Evolutionary conservation across 1,140 invertebrate genomes (phyloP).

Genomic region (Drosophila pectinifera): DNA sequence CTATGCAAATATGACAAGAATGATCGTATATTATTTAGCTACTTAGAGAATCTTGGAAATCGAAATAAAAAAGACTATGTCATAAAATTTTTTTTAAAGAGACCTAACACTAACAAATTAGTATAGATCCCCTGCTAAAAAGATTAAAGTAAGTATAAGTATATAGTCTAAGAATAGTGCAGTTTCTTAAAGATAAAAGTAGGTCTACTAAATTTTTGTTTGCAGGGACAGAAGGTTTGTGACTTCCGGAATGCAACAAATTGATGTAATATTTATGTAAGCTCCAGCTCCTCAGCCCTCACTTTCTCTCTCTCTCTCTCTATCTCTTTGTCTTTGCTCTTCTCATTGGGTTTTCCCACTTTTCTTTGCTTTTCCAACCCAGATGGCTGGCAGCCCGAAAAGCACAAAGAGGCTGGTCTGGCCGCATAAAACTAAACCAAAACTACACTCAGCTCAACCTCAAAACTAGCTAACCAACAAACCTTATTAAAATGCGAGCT

Average conservation of each 20-base stretch:
- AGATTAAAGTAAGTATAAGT: too few species aligned
- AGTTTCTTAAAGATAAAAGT: neutral
- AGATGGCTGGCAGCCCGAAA: constrained; percentile 63
- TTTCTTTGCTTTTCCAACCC: constrained; percentile 57
- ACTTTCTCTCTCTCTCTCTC: constrained; percentile 1
- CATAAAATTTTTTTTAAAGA: too few species aligned
- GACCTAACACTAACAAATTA: too few species aligned
- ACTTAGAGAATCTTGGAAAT: neutral
- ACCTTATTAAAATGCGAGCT: constrained; percentile 78
- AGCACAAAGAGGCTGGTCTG: constrained; percentile 54
- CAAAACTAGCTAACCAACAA: constrained; percentile 81
- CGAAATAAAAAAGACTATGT: neutral
- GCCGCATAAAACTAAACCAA: constrained; percentile 71
- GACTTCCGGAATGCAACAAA: neutral
- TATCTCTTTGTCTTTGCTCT: neutral
- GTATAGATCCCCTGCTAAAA: too few species aligned
- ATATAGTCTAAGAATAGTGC: too few species aligned
- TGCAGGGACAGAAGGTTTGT: too few species aligned
- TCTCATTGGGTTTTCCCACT: neutral
- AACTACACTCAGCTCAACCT: constrained; percentile 81
- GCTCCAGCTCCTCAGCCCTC: neutral
- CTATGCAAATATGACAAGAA: constrained; percentile 14
- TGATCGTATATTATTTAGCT: neutral
- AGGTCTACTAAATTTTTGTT: neutral
- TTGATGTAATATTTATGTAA: constrained; percentile 5